These are phyloP conservation scores for Willowsia nigromaculata DNA, from an alignment of 2,888 invertebrate species.

Conservation along the genomic window DNA sequence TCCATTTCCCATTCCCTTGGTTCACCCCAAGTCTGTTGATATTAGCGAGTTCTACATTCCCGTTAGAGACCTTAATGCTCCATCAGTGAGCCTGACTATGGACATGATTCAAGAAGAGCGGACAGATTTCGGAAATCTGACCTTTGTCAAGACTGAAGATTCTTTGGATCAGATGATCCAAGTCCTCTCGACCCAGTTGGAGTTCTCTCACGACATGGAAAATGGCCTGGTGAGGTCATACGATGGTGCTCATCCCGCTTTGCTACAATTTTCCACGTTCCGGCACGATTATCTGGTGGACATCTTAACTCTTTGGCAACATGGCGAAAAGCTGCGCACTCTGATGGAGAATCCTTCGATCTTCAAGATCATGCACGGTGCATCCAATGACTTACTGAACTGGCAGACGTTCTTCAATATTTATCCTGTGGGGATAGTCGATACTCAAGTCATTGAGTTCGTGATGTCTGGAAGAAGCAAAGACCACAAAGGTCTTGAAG, in stretches of 20 bases:
- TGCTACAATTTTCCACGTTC: slow-evolving; percentile 21
- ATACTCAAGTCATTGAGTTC: not conserved
- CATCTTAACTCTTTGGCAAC: not conserved
- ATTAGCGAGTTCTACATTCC: too few relatives aligned
- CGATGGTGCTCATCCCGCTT: not conserved
- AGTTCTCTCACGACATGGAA: slow-evolving; percentile 22
- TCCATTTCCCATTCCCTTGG: too few relatives aligned
- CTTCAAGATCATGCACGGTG: not conserved
- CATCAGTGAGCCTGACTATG: too few relatives aligned
- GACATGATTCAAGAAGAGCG: too few relatives aligned
- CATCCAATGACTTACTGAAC: not conserved
- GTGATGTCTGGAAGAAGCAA: not conserved
- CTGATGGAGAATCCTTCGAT: not conserved
- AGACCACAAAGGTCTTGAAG: not conserved
- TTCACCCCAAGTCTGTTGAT: too few relatives aligned
- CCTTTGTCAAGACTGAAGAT: not conserved
- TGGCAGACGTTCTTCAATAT: not conserved
- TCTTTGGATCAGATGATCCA: not conserved
- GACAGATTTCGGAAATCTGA: too few relatives aligned
- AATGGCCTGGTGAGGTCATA: not conserved
- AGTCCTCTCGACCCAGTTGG: not conserved
- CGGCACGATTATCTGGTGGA: not conserved
- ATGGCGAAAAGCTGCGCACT: not conserved
- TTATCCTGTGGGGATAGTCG: not conserved
- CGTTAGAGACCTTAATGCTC: too few relatives aligned